A percentile compares a stretch with the other conserved stretches of the same genome.
These are phyloP conservation scores for Clistopyga incitator DNA, from an alignment of 2,888 invertebrate genomes.

Conservation along the genomic window DNA sequence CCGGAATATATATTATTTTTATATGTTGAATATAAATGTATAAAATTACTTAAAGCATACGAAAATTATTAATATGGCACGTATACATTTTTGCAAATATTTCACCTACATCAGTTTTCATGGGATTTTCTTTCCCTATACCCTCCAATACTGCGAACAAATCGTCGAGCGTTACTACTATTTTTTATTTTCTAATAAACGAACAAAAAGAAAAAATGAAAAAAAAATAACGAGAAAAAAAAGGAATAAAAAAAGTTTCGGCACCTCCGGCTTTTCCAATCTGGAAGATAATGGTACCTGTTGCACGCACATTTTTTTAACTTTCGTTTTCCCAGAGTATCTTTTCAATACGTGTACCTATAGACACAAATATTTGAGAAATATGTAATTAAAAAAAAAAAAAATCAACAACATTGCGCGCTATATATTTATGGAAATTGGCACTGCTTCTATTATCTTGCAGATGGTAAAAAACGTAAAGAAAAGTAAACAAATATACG, in stretches of 20 bases:
- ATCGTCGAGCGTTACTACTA: constrained; percentile 47
- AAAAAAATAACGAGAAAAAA: neutral
- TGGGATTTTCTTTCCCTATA: neutral
- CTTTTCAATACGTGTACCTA: constrained; percentile 16
- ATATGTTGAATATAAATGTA: no score
- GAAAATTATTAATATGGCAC: no score
- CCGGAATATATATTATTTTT: no score
- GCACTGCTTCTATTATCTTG: constrained; percentile 74
- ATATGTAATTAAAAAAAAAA: constrained; percentile 28
- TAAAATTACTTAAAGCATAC: no score
- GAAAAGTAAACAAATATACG: constrained; percentile 73
- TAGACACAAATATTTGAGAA: constrained; percentile 10
- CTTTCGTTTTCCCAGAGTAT: constrained; percentile 39
- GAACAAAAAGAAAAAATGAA: constrained; percentile 7
- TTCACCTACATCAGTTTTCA: no score
- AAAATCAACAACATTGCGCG: constrained; percentile 40
- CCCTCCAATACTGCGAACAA: constrained; percentile 2
- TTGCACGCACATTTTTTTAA: constrained; percentile 59
- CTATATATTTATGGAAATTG: constrained; percentile 48
- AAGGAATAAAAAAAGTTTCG: constrained; percentile 36
- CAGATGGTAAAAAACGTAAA: constrained; percentile 73
- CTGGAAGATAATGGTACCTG: constrained; percentile 72
- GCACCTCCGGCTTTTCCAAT: constrained; percentile 65
- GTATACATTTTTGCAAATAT: no score
- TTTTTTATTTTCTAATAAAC: constrained; percentile 48